Conservation (phyloP, 1,140 invertebrate genomes). For the Leptinotarsa undecemlineata region DNA sequence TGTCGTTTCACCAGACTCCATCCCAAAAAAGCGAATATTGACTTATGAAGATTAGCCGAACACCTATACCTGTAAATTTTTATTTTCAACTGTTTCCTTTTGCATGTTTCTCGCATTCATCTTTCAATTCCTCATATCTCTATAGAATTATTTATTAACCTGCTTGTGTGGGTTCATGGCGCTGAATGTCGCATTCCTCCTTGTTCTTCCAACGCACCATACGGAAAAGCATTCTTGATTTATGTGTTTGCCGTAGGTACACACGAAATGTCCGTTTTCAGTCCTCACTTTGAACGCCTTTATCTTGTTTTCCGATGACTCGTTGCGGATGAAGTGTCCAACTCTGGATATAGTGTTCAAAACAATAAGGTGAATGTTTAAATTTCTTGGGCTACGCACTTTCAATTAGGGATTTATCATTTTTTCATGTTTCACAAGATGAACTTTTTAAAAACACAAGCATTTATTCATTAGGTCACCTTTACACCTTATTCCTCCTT, state of each 20-base stretch:
- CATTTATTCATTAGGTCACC: no score
- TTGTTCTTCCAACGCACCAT: constrained; percentile 1
- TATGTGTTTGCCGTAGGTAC: background rate
- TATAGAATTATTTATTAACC: background rate
- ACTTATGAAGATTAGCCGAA: background rate
- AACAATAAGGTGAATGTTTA: no score
- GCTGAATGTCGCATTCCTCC: background rate
- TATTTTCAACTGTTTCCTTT: background rate
- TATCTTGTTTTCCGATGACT: background rate
- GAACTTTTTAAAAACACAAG: no score
- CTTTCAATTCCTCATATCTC: background rate
- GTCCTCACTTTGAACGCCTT: background rate
- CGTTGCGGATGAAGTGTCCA: no score
- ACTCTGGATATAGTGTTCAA: no score
- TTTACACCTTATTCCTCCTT: no score
- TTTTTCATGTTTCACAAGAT: no score
- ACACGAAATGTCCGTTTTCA: background rate
- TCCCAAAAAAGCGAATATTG: no score
- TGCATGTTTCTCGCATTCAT: background rate
- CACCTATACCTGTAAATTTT: background rate
- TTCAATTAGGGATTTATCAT: no score
- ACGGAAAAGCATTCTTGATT: background rate
- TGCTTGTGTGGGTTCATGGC: background rate
- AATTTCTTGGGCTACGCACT: no score
- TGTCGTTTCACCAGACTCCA: no score